Evolutionary conservation across 2,797 vertebrate genomes (phyloP).

Genomic region (Catharus ustulatus): DNA sequence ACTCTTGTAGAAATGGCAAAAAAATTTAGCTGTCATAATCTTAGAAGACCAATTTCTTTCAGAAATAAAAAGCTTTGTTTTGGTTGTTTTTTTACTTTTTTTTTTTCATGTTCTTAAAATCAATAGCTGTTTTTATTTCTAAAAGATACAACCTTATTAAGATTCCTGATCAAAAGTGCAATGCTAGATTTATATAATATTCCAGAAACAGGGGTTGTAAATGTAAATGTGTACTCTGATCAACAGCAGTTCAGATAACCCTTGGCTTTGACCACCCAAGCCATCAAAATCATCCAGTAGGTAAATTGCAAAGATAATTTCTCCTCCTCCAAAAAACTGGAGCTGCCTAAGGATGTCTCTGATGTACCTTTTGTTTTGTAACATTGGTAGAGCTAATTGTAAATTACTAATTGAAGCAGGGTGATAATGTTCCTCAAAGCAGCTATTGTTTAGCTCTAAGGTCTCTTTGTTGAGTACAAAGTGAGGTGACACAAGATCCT

Average conservation of each 20-base stretch:
- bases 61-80: background rate
- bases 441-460: background rate
- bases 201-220: background rate
- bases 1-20: background rate
- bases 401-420: background rate
- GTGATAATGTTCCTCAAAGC: background rate
- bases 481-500: background rate
- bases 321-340: background rate
- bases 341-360: background rate
- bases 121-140: background rate
- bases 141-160: background rate
- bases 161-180: background rate
- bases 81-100: background rate
- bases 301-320: background rate
- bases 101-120: background rate
- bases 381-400: background rate
- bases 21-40: background rate
- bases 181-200: background rate
- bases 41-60: background rate
- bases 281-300: background rate
- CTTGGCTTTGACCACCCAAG: background rate
- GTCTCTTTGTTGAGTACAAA: background rate
- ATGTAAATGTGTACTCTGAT: background rate
- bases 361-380: background rate
- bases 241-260: background rate